Evolutionary conservation across 2,797 vertebrate species (phyloP), one percentile per base, ranked within the genome.

Genomic region (Sciaenops ocellatus): DNA sequence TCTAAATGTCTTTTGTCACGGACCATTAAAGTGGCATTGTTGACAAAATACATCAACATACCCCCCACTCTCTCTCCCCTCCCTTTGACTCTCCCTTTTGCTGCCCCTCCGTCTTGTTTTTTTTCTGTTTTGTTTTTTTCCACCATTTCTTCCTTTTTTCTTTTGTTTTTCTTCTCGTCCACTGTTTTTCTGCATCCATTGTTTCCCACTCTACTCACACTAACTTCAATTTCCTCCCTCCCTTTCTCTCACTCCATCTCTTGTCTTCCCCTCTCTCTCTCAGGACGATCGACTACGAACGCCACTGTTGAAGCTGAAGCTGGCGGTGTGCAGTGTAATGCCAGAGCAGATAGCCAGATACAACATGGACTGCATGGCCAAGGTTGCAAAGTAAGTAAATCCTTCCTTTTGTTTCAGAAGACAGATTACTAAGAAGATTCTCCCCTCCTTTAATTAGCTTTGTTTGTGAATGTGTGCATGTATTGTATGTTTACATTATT

Each of bases 261-360:
- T 38, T n/a, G n/a, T 44, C 15, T 22, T 13, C 9, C 41, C 30
- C 18, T 24, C 18, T 30, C 11, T 78, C 16, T 64, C 22, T 50
- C 90, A 99, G 98, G 98, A 99, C 69, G 98, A 99, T 90, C 96
- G 96, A 62, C 92, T 99, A 80, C 96, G 96, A 90, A 95, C 96
- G 56, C 98, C 98, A 3, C 90, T 99, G 85, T 89, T 99, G 76
- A 98, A 97, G 89, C 94, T 99, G 90, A 98, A 98, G 88, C 85
- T 98, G 85, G 98, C 98, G 1, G 97, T 99, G 88, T 97, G 97
- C 84, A 97, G 95, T 0, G 97, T 97, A 83, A 99, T 99, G 98
- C 98, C 98, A 6, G 97, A 97, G 74, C 98, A 99, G 92, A 94
- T 98, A 15, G 95, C 96, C 69, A 96, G 95, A 90, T 99, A 97